Percentiles rank a stretch among this genome's conserved stretches.
Conservation (phyloP, 1,140 invertebrate species). For the Drosophila erecta region DNA sequence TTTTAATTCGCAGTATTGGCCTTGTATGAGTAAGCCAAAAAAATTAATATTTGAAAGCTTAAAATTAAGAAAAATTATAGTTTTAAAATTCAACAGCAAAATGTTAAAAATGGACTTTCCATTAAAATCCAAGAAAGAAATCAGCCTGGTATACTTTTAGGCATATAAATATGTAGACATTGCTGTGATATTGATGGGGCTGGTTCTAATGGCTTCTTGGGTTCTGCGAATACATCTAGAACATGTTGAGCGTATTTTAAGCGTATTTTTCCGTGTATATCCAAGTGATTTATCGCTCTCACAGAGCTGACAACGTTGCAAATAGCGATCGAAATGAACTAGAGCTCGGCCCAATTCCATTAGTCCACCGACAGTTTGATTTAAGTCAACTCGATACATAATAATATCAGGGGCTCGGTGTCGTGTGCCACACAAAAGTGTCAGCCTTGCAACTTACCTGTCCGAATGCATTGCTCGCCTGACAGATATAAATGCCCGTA, state of each 20-base stretch:
- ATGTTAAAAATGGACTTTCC: too few species aligned
- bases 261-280: background rate
- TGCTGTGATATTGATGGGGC: background rate
- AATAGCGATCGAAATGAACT: conserved; percentile 31
- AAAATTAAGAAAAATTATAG: too few species aligned
- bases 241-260: background rate
- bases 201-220: background rate
- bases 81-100: too few species aligned
- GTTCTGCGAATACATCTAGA: background rate
- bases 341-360: conserved; percentile 32
- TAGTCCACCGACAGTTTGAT: conserved; percentile 43
- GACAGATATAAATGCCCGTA: conserved; percentile 94
- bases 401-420: conserved; percentile 26
- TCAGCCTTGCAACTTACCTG: conserved; percentile 85
- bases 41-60: too few species aligned
- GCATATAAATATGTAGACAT: background rate
- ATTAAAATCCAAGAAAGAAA: too few species aligned
- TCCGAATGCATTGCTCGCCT: conserved; percentile 94
- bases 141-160: too few species aligned
- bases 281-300: conserved; percentile 10
- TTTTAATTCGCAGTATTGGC: background rate
- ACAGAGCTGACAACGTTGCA: conserved; percentile 5
- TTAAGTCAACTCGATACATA: conserved; percentile 38
- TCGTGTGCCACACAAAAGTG: conserved; percentile 32
- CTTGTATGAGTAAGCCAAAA: too few species aligned